These are phyloP conservation scores for Strix aluco DNA, from an alignment of 2,113 vertebrate genomes.

Conservation along the genomic window DNA sequence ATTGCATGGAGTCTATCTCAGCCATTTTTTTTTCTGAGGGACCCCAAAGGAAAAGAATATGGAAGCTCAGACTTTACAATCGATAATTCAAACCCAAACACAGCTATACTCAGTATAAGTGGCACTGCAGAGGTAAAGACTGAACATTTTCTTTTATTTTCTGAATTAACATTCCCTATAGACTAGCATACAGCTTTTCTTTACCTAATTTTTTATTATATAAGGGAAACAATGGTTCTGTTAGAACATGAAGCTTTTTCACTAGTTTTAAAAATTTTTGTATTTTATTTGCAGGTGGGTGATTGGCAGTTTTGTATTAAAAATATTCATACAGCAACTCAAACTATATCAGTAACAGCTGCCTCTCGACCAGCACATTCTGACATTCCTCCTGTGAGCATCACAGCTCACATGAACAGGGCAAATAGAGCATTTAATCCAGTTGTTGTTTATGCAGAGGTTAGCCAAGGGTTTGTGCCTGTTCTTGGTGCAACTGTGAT, in stretches of 20 bases:
- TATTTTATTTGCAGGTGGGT: conserved; percentile 61
- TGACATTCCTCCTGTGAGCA: conserved; percentile 46
- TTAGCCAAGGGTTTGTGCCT: conserved; percentile 74
- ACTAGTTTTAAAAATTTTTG: neutral
- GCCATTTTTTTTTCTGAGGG: conserved; percentile 46
- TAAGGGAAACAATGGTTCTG: neutral
- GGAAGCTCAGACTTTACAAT: neutral
- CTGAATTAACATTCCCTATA: neutral
- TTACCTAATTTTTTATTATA: neutral
- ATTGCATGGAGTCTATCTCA: conserved; percentile 36
- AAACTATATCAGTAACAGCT: conserved; percentile 64
- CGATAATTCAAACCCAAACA: neutral
- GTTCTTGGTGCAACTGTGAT: conserved; percentile 70
- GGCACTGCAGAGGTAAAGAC: conserved; percentile 72
- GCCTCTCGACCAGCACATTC: conserved; percentile 56
- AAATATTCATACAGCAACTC: neutral
- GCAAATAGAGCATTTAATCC: conserved; percentile 25
- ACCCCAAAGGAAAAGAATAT: conserved; percentile 68
- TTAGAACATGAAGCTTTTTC: neutral
- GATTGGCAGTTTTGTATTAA: conserved; percentile 69
- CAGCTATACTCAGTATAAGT: conserved; percentile 50
- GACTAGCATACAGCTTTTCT: neutral
- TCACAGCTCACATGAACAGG: conserved; percentile 46
- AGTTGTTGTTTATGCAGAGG: conserved; percentile 67
- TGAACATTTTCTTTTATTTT: neutral